Conservation (phyloP, 2,797 vertebrate species). For the Pseudomugil tenellus region DNA sequence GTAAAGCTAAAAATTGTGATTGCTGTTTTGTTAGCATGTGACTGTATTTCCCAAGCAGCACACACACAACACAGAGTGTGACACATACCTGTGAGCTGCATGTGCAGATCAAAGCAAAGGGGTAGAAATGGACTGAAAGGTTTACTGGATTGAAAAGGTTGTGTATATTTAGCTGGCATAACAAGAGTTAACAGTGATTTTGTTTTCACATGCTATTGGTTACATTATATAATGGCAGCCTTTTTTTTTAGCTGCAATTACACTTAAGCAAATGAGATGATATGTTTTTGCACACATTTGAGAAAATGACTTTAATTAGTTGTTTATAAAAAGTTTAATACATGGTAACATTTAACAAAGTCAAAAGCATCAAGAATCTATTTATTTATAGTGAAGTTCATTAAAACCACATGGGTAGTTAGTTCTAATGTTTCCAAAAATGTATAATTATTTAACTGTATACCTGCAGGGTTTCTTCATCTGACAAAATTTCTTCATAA, state of each 20-base stretch:
- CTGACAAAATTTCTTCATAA: slow-evolving; percentile 40
- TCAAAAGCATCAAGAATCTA: not conserved
- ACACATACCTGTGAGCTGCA: slow-evolving; percentile 34
- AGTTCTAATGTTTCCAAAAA: slow-evolving; percentile 11
- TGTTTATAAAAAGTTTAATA: not conserved
- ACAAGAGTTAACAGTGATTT: slow-evolving; percentile 8
- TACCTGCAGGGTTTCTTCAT: slow-evolving; percentile 26
- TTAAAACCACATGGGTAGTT: slow-evolving; percentile 17
- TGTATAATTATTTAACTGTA: slow-evolving; percentile 20
- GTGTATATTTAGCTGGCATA: slow-evolving; percentile 28
- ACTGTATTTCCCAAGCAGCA: slow-evolving; percentile 11
- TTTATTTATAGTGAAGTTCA: slow-evolving; percentile 2
- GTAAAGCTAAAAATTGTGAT: slow-evolving; percentile 33
- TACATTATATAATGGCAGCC: slow-evolving; percentile 7
- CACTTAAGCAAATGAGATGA: slow-evolving; percentile 9
- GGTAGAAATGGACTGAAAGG: slow-evolving; percentile 57
- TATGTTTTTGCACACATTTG: not conserved
- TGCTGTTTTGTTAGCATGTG: slow-evolving; percentile 31
- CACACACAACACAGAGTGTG: no score
- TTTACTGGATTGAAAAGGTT: slow-evolving; percentile 17
- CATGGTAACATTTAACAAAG: not conserved
- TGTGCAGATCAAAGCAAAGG: slow-evolving; percentile 61
- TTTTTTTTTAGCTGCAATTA: not conserved
- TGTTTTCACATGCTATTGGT: slow-evolving; percentile 1
- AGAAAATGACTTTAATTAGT: not conserved